Conservation (phyloP, 2,888 invertebrate genomes). For the Drosophila ustulata region DNA sequence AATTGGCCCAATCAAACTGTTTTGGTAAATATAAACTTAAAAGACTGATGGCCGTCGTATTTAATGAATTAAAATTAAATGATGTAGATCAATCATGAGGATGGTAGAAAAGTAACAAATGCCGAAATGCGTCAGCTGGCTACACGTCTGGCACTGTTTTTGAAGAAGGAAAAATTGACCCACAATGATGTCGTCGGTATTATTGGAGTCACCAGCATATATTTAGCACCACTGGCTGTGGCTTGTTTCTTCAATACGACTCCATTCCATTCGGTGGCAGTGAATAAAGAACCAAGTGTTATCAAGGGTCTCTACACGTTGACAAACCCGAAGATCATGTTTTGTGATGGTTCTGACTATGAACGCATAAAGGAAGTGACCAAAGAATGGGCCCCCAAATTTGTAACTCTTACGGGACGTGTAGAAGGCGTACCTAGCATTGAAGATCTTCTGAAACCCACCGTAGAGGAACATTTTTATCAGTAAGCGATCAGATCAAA, state of each 20-base stretch:
- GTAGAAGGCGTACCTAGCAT: slow-evolving; percentile 48
- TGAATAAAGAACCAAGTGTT: slow-evolving; percentile 33
- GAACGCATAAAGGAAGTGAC: slow-evolving; percentile 56
- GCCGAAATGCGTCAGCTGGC: slow-evolving; percentile 39
- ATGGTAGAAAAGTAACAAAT: slow-evolving; percentile 46
- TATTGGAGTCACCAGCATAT: slow-evolving; percentile 43
- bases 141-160: slow-evolving; percentile 46
- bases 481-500: slow-evolving; percentile 33
- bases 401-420: slow-evolving; percentile 48
- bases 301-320: slow-evolving; percentile 43
- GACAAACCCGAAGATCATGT: slow-evolving; percentile 71
- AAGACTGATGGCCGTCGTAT: neutral
- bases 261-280: slow-evolving; percentile 62
- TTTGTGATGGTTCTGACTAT: slow-evolving; percentile 65
- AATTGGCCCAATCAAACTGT: slow-evolving; percentile 47
- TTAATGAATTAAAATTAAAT: too few species aligned
- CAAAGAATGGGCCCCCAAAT: slow-evolving; percentile 49
- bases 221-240: slow-evolving; percentile 33
- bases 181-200: slow-evolving; percentile 54
- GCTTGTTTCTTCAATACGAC: slow-evolving; percentile 54
- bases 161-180: slow-evolving; percentile 50
- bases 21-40: slow-evolving; percentile 44
- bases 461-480: slow-evolving; percentile 34
- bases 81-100: slow-evolving; percentile 48
- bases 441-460: slow-evolving; percentile 51